Evolutionary conservation across 2,113 vertebrate genomes (phyloP), one percentile per base, ranked within the genome.

Genomic region (Siniperca chuatsi): DNA sequence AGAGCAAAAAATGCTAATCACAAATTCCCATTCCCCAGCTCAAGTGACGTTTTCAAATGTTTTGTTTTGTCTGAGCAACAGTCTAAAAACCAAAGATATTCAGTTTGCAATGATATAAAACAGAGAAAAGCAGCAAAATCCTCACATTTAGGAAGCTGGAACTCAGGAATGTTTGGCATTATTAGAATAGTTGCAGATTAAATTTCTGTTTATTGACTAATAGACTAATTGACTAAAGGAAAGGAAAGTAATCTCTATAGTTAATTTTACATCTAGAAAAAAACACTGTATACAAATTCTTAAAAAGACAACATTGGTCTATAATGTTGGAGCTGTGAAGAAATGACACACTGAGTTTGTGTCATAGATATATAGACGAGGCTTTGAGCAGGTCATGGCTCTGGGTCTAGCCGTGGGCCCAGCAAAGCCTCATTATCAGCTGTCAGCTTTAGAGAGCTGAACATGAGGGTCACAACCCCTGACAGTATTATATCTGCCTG

Each of bases 401-500:
- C 69, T 23, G 66, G 81, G 79, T 89, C 71, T 82, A n/a, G 80
- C 75, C 44, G 40, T 82, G 80, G 82, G 92, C 68, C 90, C 70
- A 94, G 94, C 82, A 90, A 94, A 92, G 57, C n/a, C 83, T 95
- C 90, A 90, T 95, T 93, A 97, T 95, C 92, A 92, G 93, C 93
- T 92, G 93, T 94, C 93, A 92, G 88, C 83, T 86, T 92, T 90
- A 85, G 90, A 92, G 93, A 90, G 93, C 73, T 65, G 90, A 95
- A 88, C 93, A 90, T 75, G 86, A 87, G 70, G 93, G 94, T 96
- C 94, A 85, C 67, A 87, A 89, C 93, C 92, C 92, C 94, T 92
- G 78, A 90, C 79, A 84, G 94, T 94, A 96, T 96, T 95, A 88
- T 90, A 93, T 94, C 92, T 94, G 88, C 80, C 87, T 71, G 92